Evolutionary conservation across 2,113 vertebrate genomes (phyloP).

Genomic region (Brachypteracias leptosomus): DNA sequence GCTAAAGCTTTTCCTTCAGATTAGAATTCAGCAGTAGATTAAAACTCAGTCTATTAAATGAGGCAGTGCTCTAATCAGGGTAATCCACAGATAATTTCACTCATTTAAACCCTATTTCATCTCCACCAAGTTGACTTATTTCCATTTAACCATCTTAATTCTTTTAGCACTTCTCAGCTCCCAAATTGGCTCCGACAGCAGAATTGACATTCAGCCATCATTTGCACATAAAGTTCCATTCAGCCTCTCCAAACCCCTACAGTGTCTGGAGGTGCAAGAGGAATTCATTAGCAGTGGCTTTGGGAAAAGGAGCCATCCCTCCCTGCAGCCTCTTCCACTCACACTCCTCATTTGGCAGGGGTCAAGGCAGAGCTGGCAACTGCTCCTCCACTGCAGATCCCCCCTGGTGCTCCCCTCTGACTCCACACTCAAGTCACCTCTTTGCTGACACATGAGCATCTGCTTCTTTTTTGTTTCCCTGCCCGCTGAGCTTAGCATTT

Average conservation of each 20-base stretch:
- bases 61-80: slow-evolving; percentile 9
- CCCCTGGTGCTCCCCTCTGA: not conserved
- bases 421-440: not conserved
- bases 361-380: not conserved
- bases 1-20: not conserved
- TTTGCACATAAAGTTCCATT: slow-evolving; percentile 43
- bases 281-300: slow-evolving; percentile 6
- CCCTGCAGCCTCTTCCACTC: not conserved
- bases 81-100: slow-evolving; percentile 48
- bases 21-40: not conserved
- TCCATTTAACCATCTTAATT: slow-evolving; percentile 65
- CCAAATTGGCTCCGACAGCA: slow-evolving; percentile 46
- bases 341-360: not conserved
- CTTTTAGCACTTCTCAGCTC: slow-evolving; percentile 51
- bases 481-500: not conserved
- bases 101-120: slow-evolving; percentile 60
- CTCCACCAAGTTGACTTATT: slow-evolving; percentile 53
- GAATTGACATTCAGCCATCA: slow-evolving; percentile 61
- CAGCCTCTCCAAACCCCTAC: slow-evolving; percentile 6
- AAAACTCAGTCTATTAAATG: slow-evolving; percentile 55
- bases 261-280: slow-evolving; percentile 1
- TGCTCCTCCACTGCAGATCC: not conserved
- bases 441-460: not conserved
- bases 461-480: not conserved
- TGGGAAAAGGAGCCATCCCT: not conserved